These are phyloP conservation scores for Microcebus lehilahytsara DNA, from an alignment of 2,113 vertebrate genomes.

Conservation along the genomic window DNA sequence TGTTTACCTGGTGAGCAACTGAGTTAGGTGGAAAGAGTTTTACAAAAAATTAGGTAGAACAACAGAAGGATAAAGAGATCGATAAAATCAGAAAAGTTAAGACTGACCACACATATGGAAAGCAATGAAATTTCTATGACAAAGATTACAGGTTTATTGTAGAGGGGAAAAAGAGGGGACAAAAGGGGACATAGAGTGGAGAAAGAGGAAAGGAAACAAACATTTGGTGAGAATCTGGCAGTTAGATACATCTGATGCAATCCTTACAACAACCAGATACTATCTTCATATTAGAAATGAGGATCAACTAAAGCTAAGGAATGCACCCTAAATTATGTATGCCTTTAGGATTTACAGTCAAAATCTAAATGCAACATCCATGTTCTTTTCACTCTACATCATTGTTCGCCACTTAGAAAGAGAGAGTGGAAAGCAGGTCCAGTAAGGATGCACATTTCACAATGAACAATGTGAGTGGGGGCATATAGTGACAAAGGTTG, in stretches of 20 bases:
- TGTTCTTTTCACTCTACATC: not conserved
- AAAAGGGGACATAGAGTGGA: not conserved
- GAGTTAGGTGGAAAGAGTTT: not conserved
- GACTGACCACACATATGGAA: not conserved
- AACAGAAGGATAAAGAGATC: not conserved
- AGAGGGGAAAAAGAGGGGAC: not conserved
- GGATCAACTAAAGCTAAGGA: not conserved
- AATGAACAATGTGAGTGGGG: not conserved
- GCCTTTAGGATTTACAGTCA: not conserved
- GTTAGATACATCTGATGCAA: not conserved
- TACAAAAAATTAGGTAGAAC: constrained; percentile 7
- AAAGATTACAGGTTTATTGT: not conserved
- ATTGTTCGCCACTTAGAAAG: not conserved
- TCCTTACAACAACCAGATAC: not conserved
- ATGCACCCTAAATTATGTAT: not conserved
- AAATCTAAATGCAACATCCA: not conserved
- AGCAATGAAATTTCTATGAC: not conserved
- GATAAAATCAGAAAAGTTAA: not conserved
- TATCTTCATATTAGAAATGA: not conserved
- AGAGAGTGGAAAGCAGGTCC: not conserved
- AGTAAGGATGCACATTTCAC: not conserved
- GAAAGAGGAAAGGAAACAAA: not conserved
- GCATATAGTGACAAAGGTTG: not conserved
- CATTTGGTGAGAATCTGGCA: not conserved
- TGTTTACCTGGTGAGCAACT: not conserved